Evolutionary conservation across 1,140 invertebrate genomes (phyloP), one percentile per base, ranked within the genome.

Genomic region (Euwallacea similis): DNA sequence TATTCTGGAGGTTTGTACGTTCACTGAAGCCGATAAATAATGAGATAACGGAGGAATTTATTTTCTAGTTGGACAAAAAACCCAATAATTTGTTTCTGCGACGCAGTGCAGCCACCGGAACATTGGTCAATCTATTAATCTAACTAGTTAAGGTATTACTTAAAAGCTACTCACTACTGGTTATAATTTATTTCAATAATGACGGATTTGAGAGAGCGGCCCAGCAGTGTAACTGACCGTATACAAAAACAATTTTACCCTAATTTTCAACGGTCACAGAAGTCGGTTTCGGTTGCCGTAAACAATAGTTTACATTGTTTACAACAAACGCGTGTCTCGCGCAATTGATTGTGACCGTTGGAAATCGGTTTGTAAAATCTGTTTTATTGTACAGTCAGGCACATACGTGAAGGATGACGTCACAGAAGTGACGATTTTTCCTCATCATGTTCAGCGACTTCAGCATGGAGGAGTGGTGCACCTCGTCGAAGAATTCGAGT

Each of bases 401-500:
- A 85, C 86, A 86, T 79, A 92, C 90, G 79, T 91, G 88, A 74
- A 94, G 85, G 75, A 90, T 87, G 65, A 91, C 89, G 82, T 94
- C 92, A 83, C 90, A 94, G 82, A 93, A 91, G 76, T 91, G 88
- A 63, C 86, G 86, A 77, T 90, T 91, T 81, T 91, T 90, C 61
- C 90, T 83, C 85, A 94, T 88, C 82, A 86, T 90, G 82, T 92
- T 90, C 47, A 93, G 84, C 11, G 87, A 85, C 56, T 85, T 81
- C 69, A 92, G 84, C 74, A 88, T 87, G 69, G 83, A 81, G 7
- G 83, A 79, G 46, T 87, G 84, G 69, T 87, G 84, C 42, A 82
- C 78, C 44, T 85, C 84, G 75, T 87, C 88, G 41, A 82, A 78
- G 77, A 86, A 88, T 13, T 72, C 75, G 67, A 81, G 72, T 54